A percentile compares a stretch with the other conserved stretches of the same genome.
Evolutionary conservation across 2,888 invertebrate genomes (phyloP).

Genomic region (Lasioglossum vierecki): DNA sequence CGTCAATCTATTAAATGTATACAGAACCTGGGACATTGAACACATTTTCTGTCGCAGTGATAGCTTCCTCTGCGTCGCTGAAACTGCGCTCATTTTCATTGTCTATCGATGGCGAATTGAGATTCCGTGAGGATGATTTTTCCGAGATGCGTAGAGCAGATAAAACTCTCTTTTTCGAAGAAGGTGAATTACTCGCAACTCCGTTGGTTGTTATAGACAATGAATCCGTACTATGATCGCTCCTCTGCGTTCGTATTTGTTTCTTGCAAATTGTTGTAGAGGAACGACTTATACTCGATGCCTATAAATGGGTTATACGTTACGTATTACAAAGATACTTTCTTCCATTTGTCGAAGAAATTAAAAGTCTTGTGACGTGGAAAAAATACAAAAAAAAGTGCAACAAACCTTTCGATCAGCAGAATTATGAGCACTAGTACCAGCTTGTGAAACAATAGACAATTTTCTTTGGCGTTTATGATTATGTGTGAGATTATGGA

Average conservation of each 20-base stretch:
- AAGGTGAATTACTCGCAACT: conserved; percentile 76
- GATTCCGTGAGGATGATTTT: conserved; percentile 73
- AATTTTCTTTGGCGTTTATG: conserved; percentile 81
- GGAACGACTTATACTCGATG: conserved; percentile 73
- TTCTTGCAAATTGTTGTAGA: conserved; percentile 75
- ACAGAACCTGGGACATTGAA: conserved; percentile 77
- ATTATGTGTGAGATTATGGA: conserved; percentile 75
- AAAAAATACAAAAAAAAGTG: not conserved
- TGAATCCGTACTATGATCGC: conserved; percentile 75
- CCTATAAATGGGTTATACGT: conserved; percentile 44
- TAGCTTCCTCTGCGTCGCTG: conserved; percentile 82
- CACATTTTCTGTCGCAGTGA: conserved; percentile 79
- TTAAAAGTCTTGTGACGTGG: not conserved
- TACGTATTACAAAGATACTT: not conserved
- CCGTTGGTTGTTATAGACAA: conserved; percentile 79
- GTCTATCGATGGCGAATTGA: conserved; percentile 75
- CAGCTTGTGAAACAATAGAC: conserved; percentile 78
- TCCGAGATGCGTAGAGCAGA: conserved; percentile 74
- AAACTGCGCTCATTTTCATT: conserved; percentile 81
- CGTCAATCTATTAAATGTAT: not conserved
- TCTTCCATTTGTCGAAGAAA: not conserved
- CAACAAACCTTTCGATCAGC: conserved; percentile 77
- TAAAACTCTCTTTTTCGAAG: conserved; percentile 77
- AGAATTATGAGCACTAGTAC: conserved; percentile 73
- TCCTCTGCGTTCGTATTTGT: conserved; percentile 74